Conservation (phyloP, 1,140 invertebrate species). For the Aphis gossypii region DNA sequence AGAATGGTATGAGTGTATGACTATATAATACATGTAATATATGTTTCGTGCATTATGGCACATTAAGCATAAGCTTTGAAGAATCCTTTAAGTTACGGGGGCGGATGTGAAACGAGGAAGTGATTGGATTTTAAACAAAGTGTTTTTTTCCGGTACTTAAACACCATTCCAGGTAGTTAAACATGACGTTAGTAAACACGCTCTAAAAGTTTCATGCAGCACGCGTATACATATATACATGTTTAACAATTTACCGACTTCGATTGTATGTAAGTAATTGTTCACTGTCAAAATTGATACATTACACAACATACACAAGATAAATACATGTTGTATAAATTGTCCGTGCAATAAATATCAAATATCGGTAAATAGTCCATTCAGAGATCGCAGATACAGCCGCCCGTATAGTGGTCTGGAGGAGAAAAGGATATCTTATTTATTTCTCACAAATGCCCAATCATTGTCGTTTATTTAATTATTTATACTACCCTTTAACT, state of each 20-base stretch:
- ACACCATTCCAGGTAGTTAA: constrained; percentile 1
- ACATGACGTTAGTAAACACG: not conserved
- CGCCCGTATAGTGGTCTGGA: not conserved
- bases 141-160: constrained; percentile 20
- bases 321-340: not conserved
- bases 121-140: not conserved
- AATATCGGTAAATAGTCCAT: not conserved
- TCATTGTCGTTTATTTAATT: not conserved
- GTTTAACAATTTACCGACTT: not conserved
- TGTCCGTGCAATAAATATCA: not conserved
- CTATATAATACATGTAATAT: not conserved
- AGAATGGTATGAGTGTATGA: not conserved
- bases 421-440: not conserved
- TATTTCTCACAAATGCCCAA: not conserved
- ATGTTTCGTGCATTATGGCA: not conserved
- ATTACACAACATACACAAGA: not conserved
- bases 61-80: not conserved
- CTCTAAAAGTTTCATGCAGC: not conserved
- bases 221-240: not conserved
- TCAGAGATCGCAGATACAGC: not conserved
- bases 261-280: not conserved
- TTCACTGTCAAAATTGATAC: not conserved
- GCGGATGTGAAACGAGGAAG: not conserved
- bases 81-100: not conserved
- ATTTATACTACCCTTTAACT: not conserved